Evolutionary conservation across 1,140 invertebrate species (phyloP).

Genomic region (Laupala kohalensis): DNA sequence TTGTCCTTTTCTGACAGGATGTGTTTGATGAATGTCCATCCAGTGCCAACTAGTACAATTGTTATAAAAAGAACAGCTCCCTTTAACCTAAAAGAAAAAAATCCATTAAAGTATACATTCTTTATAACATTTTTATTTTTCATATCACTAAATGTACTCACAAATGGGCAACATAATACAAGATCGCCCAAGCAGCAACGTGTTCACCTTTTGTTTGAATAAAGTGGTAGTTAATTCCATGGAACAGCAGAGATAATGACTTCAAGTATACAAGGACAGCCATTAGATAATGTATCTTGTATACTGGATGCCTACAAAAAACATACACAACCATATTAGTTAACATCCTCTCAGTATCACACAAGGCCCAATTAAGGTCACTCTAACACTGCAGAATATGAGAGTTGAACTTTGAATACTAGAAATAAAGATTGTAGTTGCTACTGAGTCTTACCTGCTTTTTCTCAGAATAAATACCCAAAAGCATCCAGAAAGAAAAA

Average conservation of each 20-base stretch:
- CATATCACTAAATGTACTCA: constrained; percentile 31
- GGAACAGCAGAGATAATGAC: constrained; percentile 83
- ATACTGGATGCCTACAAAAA: constrained; percentile 58
- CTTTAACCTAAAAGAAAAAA: constrained; percentile 47
- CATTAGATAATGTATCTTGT: constrained; percentile 97
- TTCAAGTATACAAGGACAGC: constrained; percentile 85
- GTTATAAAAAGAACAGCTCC: constrained; percentile 92
- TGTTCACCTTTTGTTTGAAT: constrained; percentile 89
- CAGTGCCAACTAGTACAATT: constrained; percentile 91
- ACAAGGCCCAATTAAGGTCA: no score
- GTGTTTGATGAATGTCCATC: constrained; percentile 98
- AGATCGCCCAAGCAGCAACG: constrained; percentile 90
- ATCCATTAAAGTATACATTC: background rate
- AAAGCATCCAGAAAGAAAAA: constrained; percentile 75
- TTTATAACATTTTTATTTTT: background rate
- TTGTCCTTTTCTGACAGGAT: constrained; percentile 92
- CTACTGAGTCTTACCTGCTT: constrained; percentile 47
- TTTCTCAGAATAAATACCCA: constrained; percentile 84
- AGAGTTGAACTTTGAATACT: no score
- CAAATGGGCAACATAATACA: constrained; percentile 94
- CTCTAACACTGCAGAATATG: no score
- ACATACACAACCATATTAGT: no score
- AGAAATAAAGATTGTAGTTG: background rate
- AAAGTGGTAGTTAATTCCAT: constrained; percentile 94
- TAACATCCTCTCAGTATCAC: no score